These are phyloP conservation scores for Scylla paramamosain DNA, from an alignment of 1,140 invertebrate genomes.

Conservation along the genomic window DNA sequence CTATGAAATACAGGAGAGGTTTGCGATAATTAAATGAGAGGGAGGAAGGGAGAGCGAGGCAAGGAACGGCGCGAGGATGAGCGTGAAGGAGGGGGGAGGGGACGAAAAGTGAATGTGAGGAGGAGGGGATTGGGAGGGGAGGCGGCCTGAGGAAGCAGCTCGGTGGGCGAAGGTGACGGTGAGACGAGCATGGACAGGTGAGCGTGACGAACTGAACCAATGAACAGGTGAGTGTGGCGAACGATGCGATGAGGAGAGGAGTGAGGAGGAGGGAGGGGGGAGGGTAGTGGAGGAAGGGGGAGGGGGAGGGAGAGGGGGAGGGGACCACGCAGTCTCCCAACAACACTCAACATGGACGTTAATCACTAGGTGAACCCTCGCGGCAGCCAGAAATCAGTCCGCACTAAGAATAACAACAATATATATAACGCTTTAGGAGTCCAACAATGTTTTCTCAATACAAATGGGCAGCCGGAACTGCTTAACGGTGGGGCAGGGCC, in stretches of 20 bases:
- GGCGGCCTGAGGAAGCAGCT: background rate
- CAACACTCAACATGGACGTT: conserved; percentile 69
- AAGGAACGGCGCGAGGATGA: background rate
- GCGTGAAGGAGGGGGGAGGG: background rate
- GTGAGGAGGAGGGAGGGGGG: background rate
- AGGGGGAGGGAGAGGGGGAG: background rate
- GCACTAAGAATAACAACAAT: conserved; percentile 74
- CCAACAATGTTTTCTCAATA: conserved; percentile 74
- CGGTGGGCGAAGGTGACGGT: no score
- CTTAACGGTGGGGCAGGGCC: conserved; percentile 63
- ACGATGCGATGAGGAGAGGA: background rate
- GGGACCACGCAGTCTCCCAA: conserved; percentile 35
- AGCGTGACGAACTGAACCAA: no score
- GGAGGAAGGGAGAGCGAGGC: background rate
- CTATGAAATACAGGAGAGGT: background rate
- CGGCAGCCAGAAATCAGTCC: conserved; percentile 69
- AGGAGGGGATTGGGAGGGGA: background rate
- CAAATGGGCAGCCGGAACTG: conserved; percentile 61
- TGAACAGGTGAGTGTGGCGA: no score
- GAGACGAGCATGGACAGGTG: no score
- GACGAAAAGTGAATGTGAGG: background rate
- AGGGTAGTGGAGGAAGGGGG: background rate
- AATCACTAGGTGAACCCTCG: conserved; percentile 72
- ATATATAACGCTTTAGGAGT: conserved; percentile 73
- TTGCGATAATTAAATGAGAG: background rate